Evolutionary conservation across 1,140 invertebrate genomes (phyloP).

Genomic region (Idris sp.): DNA sequence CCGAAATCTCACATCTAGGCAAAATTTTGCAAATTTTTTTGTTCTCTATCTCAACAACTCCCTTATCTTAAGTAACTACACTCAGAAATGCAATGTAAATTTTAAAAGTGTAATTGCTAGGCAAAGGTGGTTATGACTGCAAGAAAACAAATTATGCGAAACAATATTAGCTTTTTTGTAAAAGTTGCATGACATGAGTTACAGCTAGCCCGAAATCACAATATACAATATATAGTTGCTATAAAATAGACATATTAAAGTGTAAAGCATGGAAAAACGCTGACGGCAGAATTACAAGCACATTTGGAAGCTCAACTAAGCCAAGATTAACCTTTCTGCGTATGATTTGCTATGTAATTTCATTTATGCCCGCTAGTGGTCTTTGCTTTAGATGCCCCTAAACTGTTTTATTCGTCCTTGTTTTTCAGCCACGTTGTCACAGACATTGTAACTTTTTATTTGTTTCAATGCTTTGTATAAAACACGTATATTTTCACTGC

Average conservation of each 20-base stretch:
- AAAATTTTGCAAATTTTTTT: too few species aligned
- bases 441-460: conserved; percentile 18
- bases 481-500: neutral
- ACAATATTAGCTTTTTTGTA: conserved; percentile 23
- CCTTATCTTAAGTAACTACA: too few species aligned
- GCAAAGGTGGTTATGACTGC: too few species aligned
- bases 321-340: conserved; percentile 58
- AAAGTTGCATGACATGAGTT: conserved; percentile 37
- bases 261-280: conserved; percentile 49
- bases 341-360: conserved; percentile 57
- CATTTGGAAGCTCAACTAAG: conserved; percentile 57
- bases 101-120: too few species aligned
- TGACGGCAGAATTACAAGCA: conserved; percentile 58
- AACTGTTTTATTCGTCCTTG: conserved; percentile 39
- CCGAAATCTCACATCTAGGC: too few species aligned
- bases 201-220: conserved; percentile 20
- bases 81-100: too few species aligned
- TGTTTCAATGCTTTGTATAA: neutral
- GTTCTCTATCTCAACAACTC: too few species aligned
- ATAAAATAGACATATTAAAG: conserved; percentile 57
- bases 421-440: conserved; percentile 29
- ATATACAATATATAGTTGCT: conserved; percentile 41
- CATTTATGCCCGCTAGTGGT: conserved; percentile 37
- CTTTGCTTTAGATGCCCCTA: conserved; percentile 41
- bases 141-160: conserved; percentile 15